phyloP scores from a whole-genome alignment of 1,140 invertebrate genomes.

The Saccostrea echinata region DNA sequence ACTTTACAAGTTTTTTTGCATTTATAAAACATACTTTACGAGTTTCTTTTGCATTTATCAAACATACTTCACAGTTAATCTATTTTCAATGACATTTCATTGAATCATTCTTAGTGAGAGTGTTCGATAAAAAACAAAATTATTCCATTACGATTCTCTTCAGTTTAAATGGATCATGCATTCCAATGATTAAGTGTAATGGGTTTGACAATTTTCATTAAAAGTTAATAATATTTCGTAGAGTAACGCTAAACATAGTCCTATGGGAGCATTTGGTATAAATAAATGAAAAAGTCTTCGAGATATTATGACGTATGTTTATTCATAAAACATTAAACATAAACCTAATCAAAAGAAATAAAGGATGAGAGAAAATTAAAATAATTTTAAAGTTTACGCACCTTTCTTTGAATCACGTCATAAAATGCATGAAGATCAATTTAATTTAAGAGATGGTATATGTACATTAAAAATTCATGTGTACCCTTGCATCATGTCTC shows the following conservation, averaged over 20 bases:
- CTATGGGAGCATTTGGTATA: background rate
- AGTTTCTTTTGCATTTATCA: background rate
- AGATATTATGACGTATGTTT: background rate
- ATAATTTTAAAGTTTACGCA: no score
- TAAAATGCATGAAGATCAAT: background rate
- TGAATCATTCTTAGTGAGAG: background rate
- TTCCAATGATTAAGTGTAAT: background rate
- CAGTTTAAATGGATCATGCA: background rate
- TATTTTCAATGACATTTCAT: background rate
- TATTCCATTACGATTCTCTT: background rate
- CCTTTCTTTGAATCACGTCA: background rate
- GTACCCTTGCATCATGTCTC: background rate
- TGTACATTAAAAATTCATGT: background rate
- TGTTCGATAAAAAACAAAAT: background rate
- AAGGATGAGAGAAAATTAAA: no score
- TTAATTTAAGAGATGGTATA: background rate
- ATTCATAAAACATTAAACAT: background rate
- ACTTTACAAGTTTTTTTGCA: background rate
- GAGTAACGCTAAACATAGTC: background rate
- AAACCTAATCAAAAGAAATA: background rate
- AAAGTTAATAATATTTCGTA: background rate
- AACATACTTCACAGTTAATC: background rate
- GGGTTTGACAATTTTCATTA: constrained; percentile 1
- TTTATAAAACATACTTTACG: background rate
- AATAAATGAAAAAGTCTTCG: background rate